Evolutionary conservation across 2,888 invertebrate species (phyloP).

Genomic region (Stenodema calcarata): DNA sequence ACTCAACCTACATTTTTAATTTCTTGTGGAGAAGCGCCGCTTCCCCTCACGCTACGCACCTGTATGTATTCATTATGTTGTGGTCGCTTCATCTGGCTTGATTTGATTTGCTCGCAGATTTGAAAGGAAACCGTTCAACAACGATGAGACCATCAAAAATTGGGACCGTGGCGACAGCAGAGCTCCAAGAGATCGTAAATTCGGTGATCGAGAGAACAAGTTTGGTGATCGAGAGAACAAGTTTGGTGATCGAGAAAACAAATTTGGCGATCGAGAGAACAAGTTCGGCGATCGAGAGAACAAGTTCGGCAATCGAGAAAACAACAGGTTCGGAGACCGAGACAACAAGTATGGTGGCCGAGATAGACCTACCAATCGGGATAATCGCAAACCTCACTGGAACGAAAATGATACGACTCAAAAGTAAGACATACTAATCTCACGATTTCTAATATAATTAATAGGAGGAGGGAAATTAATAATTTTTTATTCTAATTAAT

Average conservation of each 20-base stretch:
- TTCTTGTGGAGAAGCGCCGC: too few relatives aligned
- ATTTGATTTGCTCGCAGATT: not conserved
- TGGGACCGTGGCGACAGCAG: not conserved
- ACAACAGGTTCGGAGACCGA: not conserved
- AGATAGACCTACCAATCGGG: not conserved
- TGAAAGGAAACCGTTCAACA: slow-evolving; percentile 3
- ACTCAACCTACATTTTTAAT: too few relatives aligned
- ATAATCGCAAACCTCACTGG: not conserved
- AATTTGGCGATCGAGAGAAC: not conserved
- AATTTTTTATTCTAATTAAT: too few relatives aligned
- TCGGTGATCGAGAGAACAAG: not conserved
- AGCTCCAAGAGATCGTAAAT: not conserved
- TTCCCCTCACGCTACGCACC: too few relatives aligned
- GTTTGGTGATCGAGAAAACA: not conserved
- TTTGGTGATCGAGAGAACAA: slow-evolving; percentile 21
- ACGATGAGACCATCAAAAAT: not conserved
- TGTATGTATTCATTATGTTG: not conserved
- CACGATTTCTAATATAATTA: too few relatives aligned
- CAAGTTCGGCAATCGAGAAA: not conserved
- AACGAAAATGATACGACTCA: not conserved
- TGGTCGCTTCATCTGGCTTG: not conserved
- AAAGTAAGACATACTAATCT: not conserved
- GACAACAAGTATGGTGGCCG: not conserved
- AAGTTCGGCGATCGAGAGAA: slow-evolving; percentile 10
- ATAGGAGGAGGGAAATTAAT: too few relatives aligned